These are phyloP conservation scores for Rhingia rostrata DNA, from an alignment of 2,888 invertebrate genomes.

Conservation along the genomic window DNA sequence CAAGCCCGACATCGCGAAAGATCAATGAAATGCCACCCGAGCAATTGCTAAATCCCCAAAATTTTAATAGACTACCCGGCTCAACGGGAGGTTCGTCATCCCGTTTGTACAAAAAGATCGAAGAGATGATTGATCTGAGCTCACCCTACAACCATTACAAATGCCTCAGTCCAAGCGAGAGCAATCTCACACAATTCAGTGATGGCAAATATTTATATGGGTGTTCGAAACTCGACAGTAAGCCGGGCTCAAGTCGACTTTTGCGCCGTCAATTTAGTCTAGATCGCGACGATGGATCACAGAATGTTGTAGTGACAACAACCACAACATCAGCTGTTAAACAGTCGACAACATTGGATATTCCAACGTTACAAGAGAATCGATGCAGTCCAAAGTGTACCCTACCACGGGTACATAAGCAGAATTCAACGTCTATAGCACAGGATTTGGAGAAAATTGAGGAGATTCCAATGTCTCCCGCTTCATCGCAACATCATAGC, in stretches of 20 bases:
- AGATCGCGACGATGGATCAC: conserved; percentile 86
- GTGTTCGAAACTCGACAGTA: conserved; percentile 79
- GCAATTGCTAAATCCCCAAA: conserved; percentile 81
- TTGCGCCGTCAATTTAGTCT: conserved; percentile 88
- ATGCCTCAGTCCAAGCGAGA: conserved; percentile 87
- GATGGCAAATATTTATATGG: conserved; percentile 82
- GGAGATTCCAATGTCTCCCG: conserved; percentile 85
- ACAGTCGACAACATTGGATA: conserved; percentile 80
- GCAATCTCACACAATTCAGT: conserved; percentile 82
- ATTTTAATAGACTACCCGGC: conserved; percentile 81
- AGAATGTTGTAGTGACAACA: conserved; percentile 76
- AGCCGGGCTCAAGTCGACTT: conserved; percentile 83
- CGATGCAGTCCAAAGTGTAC: conserved; percentile 77
- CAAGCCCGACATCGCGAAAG: conserved; percentile 80
- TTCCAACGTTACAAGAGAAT: conserved; percentile 81
- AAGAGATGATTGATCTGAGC: conserved; percentile 86
- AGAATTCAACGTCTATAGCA: conserved; percentile 88
- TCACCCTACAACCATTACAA: conserved; percentile 90
- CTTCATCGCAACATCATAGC: conserved; percentile 82
- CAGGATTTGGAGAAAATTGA: conserved; percentile 88
- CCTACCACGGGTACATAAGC: conserved; percentile 84
- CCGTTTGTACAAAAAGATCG: conserved; percentile 82
- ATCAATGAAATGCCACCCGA: conserved; percentile 82
- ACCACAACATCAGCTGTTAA: conserved; percentile 76
- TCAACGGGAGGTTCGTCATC: conserved; percentile 82